These are phyloP conservation scores for Erpobdella octoculata DNA, from an alignment of 2,888 invertebrate genomes.

Conservation along the genomic window DNA sequence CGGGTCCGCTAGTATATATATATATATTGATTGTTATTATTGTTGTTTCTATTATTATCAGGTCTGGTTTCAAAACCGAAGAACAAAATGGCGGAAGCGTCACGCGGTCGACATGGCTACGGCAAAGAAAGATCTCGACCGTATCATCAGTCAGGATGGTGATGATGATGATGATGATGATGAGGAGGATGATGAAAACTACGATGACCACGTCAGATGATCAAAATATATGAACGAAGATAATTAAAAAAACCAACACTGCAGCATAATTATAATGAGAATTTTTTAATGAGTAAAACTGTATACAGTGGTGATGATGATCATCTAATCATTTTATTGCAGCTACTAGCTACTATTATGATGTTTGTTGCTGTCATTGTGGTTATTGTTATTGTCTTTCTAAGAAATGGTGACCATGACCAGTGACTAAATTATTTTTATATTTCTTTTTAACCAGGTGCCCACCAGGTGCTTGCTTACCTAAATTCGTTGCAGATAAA, in stretches of 20 bases:
- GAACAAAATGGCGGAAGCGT: constrained; percentile 20
- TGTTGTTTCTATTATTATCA: neutral
- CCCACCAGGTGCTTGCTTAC: no score
- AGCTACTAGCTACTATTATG: no score
- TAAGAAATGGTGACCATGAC: no score
- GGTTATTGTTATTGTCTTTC: no score
- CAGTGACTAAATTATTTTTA: no score
- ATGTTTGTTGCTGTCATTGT: no score
- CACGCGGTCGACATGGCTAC: constrained; percentile 16
- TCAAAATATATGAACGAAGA: neutral
- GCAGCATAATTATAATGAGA: neutral
- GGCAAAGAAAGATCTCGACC: neutral
- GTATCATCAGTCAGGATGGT: constrained; percentile 7
- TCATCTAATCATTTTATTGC: no score
- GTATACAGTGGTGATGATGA: neutral
- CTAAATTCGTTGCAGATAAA: no score
- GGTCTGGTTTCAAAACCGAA: constrained; percentile 26
- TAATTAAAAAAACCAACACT: neutral
- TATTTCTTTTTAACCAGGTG: no score
- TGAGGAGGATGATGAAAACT: neutral
- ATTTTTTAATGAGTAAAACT: neutral
- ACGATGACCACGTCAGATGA: neutral
- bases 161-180: constrained; percentile 15
- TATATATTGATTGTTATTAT: neutral
- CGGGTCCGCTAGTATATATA: neutral